phyloP scores from a whole-genome alignment of 2,888 invertebrate genomes.

The Thymelicus lineola region DNA sequence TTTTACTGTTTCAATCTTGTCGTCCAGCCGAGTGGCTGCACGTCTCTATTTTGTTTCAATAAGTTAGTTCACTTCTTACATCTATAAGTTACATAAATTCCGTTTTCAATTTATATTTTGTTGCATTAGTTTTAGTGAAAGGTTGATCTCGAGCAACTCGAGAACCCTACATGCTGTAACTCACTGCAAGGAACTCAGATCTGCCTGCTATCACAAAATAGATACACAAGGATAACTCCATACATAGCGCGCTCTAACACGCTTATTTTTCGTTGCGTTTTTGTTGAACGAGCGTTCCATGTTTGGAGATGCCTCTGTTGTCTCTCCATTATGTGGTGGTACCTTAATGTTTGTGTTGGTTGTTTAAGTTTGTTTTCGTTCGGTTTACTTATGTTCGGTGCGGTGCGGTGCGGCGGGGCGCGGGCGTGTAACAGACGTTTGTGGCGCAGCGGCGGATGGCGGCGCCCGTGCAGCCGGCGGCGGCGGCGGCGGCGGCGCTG shows the following conservation, averaged over 20 bases:
- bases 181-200: background rate
- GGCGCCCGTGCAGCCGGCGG: slow-evolving; percentile 80
- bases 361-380: background rate
- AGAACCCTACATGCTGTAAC: background rate
- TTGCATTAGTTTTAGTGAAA: background rate
- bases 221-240: no score
- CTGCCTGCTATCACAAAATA: background rate
- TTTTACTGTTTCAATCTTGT: no score
- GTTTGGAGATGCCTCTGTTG: no score
- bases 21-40: no score
- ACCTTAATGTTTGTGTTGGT: slow-evolving; percentile 3
- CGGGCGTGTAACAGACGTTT: slow-evolving; percentile 63
- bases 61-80: background rate
- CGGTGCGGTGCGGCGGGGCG: slow-evolving; percentile 22
- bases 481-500: slow-evolving; percentile 79
- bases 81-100: background rate
- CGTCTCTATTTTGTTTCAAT: no score
- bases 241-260: no score
- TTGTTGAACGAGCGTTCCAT: no score
- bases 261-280: no score
- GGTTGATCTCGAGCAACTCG: background rate
- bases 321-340: no score
- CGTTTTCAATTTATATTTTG: background rate
- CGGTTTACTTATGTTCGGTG: background rate
- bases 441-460: slow-evolving; percentile 79